Conservation (phyloP, 2,113 vertebrate genomes). For the Daboia siamensis region DNA sequence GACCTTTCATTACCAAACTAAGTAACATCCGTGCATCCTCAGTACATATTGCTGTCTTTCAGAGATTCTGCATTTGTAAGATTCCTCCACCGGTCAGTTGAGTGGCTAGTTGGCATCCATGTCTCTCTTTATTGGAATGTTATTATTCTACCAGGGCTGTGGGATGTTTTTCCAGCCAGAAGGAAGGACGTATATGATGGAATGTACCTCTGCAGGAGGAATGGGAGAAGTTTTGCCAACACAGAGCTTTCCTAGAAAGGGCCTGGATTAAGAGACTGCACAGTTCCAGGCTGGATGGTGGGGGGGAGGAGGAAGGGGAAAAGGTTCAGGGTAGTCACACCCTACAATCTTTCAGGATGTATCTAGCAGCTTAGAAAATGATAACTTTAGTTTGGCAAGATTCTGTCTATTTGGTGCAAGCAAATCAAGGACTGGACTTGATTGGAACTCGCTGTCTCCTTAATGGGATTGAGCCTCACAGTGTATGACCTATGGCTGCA, state of each 20-base stretch:
- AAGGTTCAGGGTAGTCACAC: no score
- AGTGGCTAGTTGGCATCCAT: neutral
- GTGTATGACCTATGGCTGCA: neutral
- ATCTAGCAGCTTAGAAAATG: no score
- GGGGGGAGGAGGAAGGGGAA: no score
- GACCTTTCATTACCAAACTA: neutral
- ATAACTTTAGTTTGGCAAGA: no score
- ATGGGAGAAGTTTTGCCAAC: neutral
- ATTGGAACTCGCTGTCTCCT: neutral
- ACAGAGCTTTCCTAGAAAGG: neutral
- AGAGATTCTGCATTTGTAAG: neutral
- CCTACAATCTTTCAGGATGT: no score
- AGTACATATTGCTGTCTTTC: neutral
- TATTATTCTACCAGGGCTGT: neutral
- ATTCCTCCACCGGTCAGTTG: neutral
- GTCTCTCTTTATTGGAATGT: neutral
- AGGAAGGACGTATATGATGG: neutral
- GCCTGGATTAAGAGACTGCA: neutral
- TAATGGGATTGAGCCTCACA: neutral
- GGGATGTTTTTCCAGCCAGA: neutral
- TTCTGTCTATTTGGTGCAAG: no score
- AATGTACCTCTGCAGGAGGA: no score
- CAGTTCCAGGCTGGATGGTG: neutral
- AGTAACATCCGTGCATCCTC: no score
- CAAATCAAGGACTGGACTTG: neutral